Percentiles rank a stretch among this genome's conserved stretches.
phyloP scores from a whole-genome alignment of 2,888 invertebrate species.

The Micropterix aruncella region DNA sequence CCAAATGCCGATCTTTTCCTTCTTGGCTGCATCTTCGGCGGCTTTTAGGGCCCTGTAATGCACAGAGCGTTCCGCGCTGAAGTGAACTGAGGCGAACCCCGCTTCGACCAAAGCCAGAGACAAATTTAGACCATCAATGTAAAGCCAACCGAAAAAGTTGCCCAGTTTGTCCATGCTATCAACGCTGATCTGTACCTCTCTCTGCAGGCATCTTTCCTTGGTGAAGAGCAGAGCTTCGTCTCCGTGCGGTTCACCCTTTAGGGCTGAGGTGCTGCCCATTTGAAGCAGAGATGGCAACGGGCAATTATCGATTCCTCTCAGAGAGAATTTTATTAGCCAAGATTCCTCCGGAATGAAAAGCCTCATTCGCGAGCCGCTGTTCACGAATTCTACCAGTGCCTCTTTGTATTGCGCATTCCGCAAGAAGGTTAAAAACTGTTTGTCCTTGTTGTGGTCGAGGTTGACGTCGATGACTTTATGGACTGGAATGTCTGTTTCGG shows the following conservation, averaged over 20 bases:
- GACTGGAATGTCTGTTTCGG: slow-evolving; percentile 73
- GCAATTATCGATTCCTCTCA: slow-evolving; percentile 61
- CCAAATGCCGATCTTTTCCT: slow-evolving; percentile 60
- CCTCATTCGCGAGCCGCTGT: slow-evolving; percentile 88
- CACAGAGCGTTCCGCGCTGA: slow-evolving; percentile 82
- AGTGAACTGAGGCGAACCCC: slow-evolving; percentile 84
- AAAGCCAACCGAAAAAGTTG: slow-evolving; percentile 94
- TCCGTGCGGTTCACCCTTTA: slow-evolving; percentile 80
- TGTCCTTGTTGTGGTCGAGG: slow-evolving; percentile 67
- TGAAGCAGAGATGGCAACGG: slow-evolving; percentile 72
- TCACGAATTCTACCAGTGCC: slow-evolving; percentile 92
- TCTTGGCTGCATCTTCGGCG: slow-evolving; percentile 84
- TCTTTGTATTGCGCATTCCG: slow-evolving; percentile 83
- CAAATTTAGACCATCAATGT: slow-evolving; percentile 77
- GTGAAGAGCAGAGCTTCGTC: slow-evolving; percentile 88
- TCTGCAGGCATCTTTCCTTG: slow-evolving; percentile 77
- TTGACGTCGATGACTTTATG: slow-evolving; percentile 74
- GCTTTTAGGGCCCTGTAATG: slow-evolving; percentile 63
- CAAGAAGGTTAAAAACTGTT: slow-evolving; percentile 87
- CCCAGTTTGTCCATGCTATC: slow-evolving; percentile 95
- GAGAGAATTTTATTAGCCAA: slow-evolving; percentile 85
- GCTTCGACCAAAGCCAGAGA: slow-evolving; percentile 84
- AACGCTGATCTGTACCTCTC: slow-evolving; percentile 86
- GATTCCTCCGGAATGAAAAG: slow-evolving; percentile 88
- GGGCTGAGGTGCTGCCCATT: slow-evolving; percentile 44